Evolutionary conservation across 2,888 invertebrate genomes (phyloP), one percentile per base, ranked within the genome.

Genomic region (Volucella zonaria): DNA sequence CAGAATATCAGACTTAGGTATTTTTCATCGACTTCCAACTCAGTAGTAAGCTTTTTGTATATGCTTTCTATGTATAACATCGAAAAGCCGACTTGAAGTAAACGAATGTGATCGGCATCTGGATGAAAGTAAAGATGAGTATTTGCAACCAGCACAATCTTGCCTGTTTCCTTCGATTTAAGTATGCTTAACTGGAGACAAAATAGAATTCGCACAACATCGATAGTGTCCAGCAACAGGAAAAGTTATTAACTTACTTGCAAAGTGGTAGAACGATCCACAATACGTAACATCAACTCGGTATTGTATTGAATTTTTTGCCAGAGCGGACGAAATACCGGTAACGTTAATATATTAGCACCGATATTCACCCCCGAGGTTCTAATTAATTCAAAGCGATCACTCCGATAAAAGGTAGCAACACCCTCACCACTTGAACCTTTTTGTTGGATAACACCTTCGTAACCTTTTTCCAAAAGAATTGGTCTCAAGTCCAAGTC

Each of bases 101-200:
- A 92, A 82, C 99, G 93, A 87, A 99, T 95, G 89, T 98, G 97
- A 91, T 97, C 96, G 8, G 98, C 96, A 91, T 96, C 95, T 0
- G 98, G 97, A 90, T 97, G 97, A 89, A 97, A 99, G 92, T 97
- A 99, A 61, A 99, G 93, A 93, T 99, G 99, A 1, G 97, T 98
- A 89, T 98, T 98, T 14, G 95, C 97, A 86, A 95, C 92, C 47
- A 96, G 89, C 45, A 96, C 88, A 73, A 95, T 91, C 88, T 95
- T 91, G 2, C 92, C 92, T 77, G 93, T 93, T 12, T 94, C 94
- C 83, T 92, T 90, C 1, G 94, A 94, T 87, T 94, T 92, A 42
- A 96, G 91, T 73, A 94, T 90, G 42, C 93, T 92, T 14, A 93
- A 87, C 92, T 93, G 88, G n/a, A 89, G 85, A 68, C 78, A 61